Evolutionary conservation across 2,797 vertebrate genomes (phyloP).

Genomic region (Notolepis coatsorum): DNA sequence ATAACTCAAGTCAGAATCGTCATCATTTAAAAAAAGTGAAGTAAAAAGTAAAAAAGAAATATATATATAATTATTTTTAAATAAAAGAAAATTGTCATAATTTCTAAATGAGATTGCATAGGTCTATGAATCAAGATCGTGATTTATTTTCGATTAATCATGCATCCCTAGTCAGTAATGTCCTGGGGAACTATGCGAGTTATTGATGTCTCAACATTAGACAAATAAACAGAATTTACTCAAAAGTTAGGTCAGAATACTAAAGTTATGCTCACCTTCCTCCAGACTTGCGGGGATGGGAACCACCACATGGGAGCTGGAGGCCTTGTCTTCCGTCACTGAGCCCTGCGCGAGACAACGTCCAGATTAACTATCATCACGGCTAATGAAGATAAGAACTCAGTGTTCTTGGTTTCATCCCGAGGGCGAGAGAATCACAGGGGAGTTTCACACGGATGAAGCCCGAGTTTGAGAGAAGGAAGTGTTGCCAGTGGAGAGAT

Average conservation of each 20-base stretch:
- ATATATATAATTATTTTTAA: no score
- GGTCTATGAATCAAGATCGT: no score
- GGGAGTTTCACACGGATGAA: not conserved
- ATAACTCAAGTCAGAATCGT: no score
- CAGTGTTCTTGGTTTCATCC: not conserved
- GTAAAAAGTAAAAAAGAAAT: no score
- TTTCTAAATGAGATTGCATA: no score
- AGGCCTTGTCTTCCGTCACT: slow-evolving; percentile 92
- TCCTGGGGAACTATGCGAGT: no score
- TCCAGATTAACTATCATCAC: not conserved
- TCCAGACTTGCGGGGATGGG: slow-evolving; percentile 93
- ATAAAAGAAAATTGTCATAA: no score
- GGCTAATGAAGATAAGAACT: not conserved
- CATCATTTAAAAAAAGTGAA: no score
- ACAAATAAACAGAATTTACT: not conserved
- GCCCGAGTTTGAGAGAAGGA: no score
- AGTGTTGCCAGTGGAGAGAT: no score
- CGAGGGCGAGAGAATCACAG: not conserved
- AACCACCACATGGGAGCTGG: slow-evolving; percentile 92
- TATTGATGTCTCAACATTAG: not conserved
- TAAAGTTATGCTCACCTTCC: slow-evolving; percentile 83
- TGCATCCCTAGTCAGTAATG: no score
- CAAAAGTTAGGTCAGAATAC: not conserved
- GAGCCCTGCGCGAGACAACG: slow-evolving; percentile 84
- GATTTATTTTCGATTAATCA: no score